Conservation (phyloP, 1,140 invertebrate species). For the Cydia splendana region DNA sequence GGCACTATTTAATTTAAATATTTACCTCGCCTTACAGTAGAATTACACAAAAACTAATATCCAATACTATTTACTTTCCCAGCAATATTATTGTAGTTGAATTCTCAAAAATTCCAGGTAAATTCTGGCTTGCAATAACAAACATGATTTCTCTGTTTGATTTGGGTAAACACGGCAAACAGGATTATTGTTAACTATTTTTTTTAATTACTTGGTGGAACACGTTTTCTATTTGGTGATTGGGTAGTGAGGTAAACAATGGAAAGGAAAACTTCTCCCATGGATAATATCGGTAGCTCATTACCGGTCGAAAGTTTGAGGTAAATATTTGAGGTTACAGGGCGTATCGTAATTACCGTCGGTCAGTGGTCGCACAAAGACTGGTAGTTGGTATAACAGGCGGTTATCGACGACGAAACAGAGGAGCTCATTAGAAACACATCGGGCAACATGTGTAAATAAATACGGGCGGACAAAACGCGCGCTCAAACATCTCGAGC, state of each 20-base stretch:
- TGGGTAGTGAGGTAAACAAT: conserved; percentile 54
- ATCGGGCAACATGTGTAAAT: conserved; percentile 73
- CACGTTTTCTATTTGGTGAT: conserved; percentile 50
- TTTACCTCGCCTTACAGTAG: conserved; percentile 41
- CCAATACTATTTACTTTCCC: conserved; percentile 56
- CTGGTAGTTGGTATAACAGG: conserved; percentile 72
- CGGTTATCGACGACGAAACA: conserved; percentile 54
- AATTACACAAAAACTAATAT: conserved; percentile 36
- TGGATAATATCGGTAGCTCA: conserved; percentile 71
- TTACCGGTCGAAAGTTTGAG: conserved; percentile 76
- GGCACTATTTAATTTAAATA: conserved; percentile 45
- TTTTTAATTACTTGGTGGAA: conserved; percentile 51
- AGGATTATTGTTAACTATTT: conserved; percentile 47
- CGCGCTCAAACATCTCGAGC: conserved; percentile 59
- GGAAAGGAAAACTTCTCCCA: conserved; percentile 63
- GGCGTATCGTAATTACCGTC: conserved; percentile 67
- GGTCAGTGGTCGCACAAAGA: conserved; percentile 60
- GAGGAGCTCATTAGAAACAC: conserved; percentile 73
- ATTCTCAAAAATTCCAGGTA: conserved; percentile 61
- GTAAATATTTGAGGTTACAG: conserved; percentile 72
- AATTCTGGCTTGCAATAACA: conserved; percentile 51
- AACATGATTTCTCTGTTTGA: conserved; percentile 52
- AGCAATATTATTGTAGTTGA: conserved; percentile 59
- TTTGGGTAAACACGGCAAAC: conserved; percentile 52
- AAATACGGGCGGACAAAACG: conserved; percentile 59